These are phyloP conservation scores for Chlorodrepanis virens DNA, from an alignment of 2,113 vertebrate species.

Conservation along the genomic window DNA sequence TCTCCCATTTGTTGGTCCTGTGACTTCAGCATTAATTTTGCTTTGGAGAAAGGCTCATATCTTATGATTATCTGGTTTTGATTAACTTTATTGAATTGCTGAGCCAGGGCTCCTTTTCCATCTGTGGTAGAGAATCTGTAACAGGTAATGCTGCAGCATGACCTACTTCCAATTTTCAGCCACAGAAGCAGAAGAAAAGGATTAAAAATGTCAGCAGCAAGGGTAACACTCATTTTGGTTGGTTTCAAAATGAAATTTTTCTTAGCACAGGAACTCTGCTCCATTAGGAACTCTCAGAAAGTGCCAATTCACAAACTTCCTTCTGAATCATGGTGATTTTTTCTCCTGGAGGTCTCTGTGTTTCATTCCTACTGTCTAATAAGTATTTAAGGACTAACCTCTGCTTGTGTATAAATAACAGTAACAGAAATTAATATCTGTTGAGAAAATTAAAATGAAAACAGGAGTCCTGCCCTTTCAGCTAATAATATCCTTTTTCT, in stretches of 20 bases:
- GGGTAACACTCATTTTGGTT: background rate
- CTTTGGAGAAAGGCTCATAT: background rate
- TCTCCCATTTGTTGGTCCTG: background rate
- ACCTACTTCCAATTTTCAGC: constrained; percentile 30
- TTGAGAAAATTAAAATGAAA: background rate
- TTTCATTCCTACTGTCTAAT: background rate
- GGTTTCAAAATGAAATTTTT: background rate
- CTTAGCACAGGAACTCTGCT: background rate
- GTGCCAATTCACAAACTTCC: background rate
- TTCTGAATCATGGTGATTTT: background rate
- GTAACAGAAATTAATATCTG: background rate
- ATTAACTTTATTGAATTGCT: constrained; percentile 36
- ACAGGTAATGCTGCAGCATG: constrained; percentile 7
- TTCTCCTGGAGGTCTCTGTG: background rate
- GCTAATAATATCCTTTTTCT: background rate
- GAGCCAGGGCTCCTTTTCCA: constrained; percentile 18
- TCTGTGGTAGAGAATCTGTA: background rate
- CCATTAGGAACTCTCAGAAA: background rate
- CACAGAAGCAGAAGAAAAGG: background rate
- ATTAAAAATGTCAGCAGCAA: background rate
- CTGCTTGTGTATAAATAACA: background rate
- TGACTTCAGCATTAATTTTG: background rate
- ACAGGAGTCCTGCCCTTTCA: background rate
- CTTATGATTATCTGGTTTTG: constrained; percentile 1
- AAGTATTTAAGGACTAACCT: background rate